Evolutionary conservation across 2,113 vertebrate species (phyloP).

Genomic region (Sinocyclocheilus anshuiensis): DNA sequence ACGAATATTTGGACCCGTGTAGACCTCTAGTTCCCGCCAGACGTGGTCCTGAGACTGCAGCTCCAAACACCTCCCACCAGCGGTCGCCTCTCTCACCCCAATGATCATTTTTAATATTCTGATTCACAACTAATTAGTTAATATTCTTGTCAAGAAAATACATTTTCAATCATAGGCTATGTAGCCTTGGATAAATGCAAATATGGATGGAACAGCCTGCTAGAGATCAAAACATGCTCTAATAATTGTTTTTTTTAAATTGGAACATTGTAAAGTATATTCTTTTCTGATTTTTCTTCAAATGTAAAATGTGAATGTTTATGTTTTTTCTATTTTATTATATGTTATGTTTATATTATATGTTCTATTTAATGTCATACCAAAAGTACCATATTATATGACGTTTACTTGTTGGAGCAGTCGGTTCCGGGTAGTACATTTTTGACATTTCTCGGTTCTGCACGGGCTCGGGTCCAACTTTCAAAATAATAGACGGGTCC

Average conservation of each 20-base stretch:
- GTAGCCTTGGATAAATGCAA: too few relatives aligned
- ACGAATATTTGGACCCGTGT: too few relatives aligned
- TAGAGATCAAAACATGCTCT: too few relatives aligned
- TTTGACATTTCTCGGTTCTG: too few relatives aligned
- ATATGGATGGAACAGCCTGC: too few relatives aligned
- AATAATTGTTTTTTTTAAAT: too few relatives aligned
- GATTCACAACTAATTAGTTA: not conserved
- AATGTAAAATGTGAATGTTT: not conserved
- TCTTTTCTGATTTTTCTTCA: not conserved
- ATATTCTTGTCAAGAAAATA: too few relatives aligned
- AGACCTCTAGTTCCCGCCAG: not conserved
- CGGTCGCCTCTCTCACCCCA: not conserved
- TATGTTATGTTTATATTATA: not conserved
- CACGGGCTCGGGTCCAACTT: too few relatives aligned
- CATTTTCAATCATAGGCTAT: too few relatives aligned
- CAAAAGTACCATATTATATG: not conserved
- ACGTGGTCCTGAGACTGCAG: not conserved
- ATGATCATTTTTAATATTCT: not conserved
- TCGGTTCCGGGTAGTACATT: too few relatives aligned
- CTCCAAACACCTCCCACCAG: not conserved
- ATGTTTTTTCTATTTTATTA: not conserved
- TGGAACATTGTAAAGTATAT: too few relatives aligned
- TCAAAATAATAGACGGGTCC: too few relatives aligned
- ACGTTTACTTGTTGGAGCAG: not conserved
- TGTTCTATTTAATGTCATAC: not conserved